Percentiles rank a stretch among this genome's conserved stretches.
Evolutionary conservation across 2,113 vertebrate genomes (phyloP).

Genomic region (Hyla sarda): DNA sequence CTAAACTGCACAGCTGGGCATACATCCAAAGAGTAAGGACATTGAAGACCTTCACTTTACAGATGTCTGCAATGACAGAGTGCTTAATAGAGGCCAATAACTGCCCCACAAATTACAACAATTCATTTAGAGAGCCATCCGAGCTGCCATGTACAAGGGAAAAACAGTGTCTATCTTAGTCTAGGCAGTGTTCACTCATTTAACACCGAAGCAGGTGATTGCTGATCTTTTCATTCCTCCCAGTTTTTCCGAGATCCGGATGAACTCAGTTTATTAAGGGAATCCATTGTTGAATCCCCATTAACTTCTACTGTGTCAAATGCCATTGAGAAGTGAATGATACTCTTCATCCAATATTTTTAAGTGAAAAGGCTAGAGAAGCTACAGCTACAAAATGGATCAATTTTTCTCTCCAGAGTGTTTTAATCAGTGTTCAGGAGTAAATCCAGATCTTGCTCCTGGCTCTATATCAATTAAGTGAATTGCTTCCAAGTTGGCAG

Average conservation of each 20-base stretch:
- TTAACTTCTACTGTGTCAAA: conserved; percentile 9
- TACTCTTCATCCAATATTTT: conserved; percentile 35
- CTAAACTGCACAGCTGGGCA: conserved; percentile 50
- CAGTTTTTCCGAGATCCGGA: conserved; percentile 14
- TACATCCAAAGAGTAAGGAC: conserved; percentile 49
- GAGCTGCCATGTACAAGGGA: conserved; percentile 26
- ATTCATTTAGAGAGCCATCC: conserved; percentile 45
- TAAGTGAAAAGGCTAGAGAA: conserved; percentile 13
- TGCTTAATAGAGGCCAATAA: conserved; percentile 50
- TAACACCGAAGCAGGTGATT: not conserved
- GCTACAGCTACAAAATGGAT: conserved; percentile 21
- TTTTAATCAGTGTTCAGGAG: conserved; percentile 48
- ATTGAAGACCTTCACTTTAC: conserved; percentile 52
- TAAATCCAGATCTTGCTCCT: conserved; percentile 34
- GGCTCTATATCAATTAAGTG: conserved; percentile 27
- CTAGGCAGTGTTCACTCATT: not conserved
- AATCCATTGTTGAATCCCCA: conserved; percentile 27
- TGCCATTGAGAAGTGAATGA: conserved; percentile 30
- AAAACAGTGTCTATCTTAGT: conserved; percentile 31
- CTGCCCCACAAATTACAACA: conserved; percentile 54
- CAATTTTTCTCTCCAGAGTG: conserved; percentile 19
- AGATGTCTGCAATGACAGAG: conserved; percentile 54
- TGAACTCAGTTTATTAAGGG: conserved; percentile 30
- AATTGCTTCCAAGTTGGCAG: conserved; percentile 19
- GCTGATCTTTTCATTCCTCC: conserved; percentile 18